Conservation (phyloP, 2,113 vertebrate genomes). For the Pseudorasbora parva region DNA sequence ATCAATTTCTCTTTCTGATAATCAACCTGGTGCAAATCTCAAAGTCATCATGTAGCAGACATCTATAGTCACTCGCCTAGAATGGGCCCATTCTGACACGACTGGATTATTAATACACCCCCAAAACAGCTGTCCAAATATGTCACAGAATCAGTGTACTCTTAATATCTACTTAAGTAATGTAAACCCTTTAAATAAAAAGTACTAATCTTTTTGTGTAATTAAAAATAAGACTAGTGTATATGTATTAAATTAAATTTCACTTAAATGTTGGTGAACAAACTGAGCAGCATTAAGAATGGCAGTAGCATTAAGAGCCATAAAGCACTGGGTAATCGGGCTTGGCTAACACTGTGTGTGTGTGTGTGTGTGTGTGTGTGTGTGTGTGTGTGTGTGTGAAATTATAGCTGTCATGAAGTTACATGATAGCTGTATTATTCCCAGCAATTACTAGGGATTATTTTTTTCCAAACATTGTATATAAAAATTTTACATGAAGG, state of each 20-base stretch:
- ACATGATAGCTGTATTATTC: not conserved
- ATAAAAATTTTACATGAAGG: too few relatives aligned
- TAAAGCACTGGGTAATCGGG: not conserved
- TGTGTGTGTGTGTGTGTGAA: too few relatives aligned
- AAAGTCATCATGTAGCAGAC: conserved; percentile 1
- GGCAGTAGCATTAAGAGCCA: not conserved
- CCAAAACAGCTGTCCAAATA: conserved; percentile 47
- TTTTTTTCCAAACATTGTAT: too few relatives aligned
- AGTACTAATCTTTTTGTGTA: not conserved
- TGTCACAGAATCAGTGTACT: conserved; percentile 24
- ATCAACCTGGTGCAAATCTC: not conserved
- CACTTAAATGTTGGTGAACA: not conserved
- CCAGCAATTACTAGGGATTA: not conserved
- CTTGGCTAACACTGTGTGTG: not conserved
- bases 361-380: too few relatives aligned
- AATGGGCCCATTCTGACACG: conserved; percentile 1
- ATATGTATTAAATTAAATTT: not conserved
- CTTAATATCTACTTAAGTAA: not conserved
- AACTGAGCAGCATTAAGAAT: not conserved
- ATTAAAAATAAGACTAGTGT: not conserved
- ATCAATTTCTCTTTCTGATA: not conserved
- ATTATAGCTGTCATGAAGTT: not conserved
- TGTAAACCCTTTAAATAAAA: not conserved
- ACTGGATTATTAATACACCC: conserved; percentile 45
- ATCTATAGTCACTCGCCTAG: not conserved